These are phyloP conservation scores for Papilio gigon DNA, from an alignment of 2,888 invertebrate genomes.

Conservation along the genomic window DNA sequence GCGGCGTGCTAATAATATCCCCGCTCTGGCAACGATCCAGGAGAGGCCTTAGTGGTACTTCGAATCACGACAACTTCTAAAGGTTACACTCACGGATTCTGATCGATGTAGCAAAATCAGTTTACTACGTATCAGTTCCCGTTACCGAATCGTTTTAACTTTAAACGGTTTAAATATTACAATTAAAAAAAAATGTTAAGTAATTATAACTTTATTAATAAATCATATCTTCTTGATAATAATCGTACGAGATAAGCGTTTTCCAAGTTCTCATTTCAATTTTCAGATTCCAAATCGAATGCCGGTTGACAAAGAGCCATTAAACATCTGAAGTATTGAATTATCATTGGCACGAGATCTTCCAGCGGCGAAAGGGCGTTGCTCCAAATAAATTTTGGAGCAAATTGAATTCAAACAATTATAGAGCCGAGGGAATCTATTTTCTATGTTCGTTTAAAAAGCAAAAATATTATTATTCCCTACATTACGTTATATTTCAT, in stretches of 20 bases:
- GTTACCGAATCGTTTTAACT: neutral
- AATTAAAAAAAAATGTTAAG: neutral
- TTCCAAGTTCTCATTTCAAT: neutral
- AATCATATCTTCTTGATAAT: neutral
- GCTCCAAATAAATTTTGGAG: neutral
- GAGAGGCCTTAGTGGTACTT: constrained; percentile 80
- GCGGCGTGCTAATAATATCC: constrained; percentile 79
- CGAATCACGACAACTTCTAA: constrained; percentile 77
- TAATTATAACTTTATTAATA: neutral
- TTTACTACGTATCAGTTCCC: constrained; percentile 26
- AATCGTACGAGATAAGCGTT: neutral
- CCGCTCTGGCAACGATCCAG: constrained; percentile 77
- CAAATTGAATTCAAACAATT: neutral
- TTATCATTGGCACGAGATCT: neutral
- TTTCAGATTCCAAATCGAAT: neutral
- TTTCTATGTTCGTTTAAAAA: neutral
- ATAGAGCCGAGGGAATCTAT: neutral
- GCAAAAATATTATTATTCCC: too few species aligned
- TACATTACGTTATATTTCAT: too few species aligned
- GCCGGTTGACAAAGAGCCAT: neutral
- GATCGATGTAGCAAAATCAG: constrained; percentile 42
- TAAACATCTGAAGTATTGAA: constrained; percentile 4
- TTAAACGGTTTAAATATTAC: neutral
- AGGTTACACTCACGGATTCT: constrained; percentile 61
- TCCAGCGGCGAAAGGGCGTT: neutral